Evolutionary conservation across 2,113 vertebrate genomes (phyloP).

Genomic region (Plecotus auritus): DNA sequence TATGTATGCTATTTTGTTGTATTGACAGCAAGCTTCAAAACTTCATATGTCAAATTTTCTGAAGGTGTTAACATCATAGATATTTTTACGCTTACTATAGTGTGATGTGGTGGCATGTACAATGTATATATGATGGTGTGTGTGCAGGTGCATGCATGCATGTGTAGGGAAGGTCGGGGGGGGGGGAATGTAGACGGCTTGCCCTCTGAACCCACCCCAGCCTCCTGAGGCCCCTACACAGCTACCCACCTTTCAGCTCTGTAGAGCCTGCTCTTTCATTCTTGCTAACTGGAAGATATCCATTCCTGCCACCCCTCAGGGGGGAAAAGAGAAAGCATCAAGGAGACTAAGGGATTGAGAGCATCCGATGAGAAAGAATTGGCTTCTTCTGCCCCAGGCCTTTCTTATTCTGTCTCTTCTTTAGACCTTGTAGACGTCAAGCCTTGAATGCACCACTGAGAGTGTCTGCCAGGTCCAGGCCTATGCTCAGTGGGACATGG

Average conservation of each 20-base stretch:
- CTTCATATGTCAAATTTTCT: too few species aligned
- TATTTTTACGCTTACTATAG: too few species aligned
- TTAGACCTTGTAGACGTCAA: accelerated
- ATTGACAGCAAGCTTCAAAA: too few species aligned
- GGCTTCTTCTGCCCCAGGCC: not conserved
- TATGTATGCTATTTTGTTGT: too few species aligned
- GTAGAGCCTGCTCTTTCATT: not conserved
- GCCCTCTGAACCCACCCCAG: not conserved
- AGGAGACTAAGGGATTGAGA: not conserved
- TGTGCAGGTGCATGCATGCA: too few species aligned
- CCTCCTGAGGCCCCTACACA: not conserved
- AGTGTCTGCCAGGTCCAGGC: not conserved
- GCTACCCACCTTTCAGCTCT: not conserved
- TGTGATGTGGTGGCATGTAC: not conserved
- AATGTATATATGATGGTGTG: not conserved
- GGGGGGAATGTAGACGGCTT: accelerated
- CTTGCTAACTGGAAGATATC: not conserved
- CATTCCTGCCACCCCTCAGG: not conserved
- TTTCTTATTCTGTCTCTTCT: not conserved
- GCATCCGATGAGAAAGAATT: not conserved
- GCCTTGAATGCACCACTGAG: accelerated
- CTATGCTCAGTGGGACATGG: not conserved
- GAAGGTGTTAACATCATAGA: too few species aligned
- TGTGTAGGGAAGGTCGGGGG: not conserved
- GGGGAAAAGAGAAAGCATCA: not conserved